These are phyloP conservation scores for Panurus biarmicus DNA, from an alignment of 2,113 vertebrate genomes.

Conservation along the genomic window DNA sequence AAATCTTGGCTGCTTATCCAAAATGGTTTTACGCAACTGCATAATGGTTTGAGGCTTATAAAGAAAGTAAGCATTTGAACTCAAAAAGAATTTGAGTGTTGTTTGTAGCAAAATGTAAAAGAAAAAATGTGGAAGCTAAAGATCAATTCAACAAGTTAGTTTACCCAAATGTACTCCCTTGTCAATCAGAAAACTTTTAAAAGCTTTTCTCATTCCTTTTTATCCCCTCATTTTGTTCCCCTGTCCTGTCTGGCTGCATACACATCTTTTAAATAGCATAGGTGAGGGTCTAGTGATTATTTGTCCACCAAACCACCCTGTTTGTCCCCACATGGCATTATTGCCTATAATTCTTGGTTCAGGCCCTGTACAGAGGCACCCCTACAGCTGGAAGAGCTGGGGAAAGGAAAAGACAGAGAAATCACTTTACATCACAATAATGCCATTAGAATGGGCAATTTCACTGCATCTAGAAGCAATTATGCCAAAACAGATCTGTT, in stretches of 20 bases:
- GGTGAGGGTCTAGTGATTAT: neutral
- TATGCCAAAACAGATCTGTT: neutral
- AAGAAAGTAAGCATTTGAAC: neutral
- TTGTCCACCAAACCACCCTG: neutral
- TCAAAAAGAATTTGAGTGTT: neutral
- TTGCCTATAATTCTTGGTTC: neutral
- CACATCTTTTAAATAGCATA: neutral
- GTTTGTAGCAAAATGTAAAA: neutral
- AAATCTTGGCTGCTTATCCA: slow-evolving; percentile 7
- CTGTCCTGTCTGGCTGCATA: neutral
- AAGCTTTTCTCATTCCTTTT: neutral
- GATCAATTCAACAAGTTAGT: neutral
- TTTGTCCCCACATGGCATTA: neutral
- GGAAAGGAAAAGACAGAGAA: neutral
- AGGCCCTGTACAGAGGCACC: neutral
- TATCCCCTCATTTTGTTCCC: neutral
- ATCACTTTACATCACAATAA: neutral
- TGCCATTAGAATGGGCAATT: neutral
- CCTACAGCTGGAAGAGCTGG: neutral
- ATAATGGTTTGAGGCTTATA: slow-evolving; percentile 5
- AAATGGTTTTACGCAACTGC: slow-evolving; percentile 30
- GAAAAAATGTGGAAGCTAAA: neutral
- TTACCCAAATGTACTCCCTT: neutral
- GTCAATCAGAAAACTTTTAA: neutral
- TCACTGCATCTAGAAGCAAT: neutral